phyloP scores from a whole-genome alignment of 2,888 invertebrate genomes.

The Lacanobia wlatinum region DNA sequence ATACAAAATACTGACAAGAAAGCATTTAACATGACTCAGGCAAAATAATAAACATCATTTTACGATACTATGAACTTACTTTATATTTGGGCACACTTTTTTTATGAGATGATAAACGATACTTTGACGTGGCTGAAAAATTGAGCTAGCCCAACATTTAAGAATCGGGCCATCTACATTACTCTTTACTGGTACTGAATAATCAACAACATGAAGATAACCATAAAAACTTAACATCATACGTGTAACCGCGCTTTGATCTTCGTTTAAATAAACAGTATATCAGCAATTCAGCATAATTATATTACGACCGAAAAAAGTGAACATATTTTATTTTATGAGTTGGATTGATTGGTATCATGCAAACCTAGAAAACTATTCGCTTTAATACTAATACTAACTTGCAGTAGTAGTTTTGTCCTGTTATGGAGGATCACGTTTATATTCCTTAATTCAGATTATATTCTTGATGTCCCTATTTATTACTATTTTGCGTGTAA shows the following conservation, averaged over 20 bases:
- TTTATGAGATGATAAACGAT: too few species aligned
- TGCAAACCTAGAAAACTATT: background rate
- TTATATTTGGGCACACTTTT: too few species aligned
- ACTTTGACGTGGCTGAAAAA: too few species aligned
- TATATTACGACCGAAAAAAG: background rate
- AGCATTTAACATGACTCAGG: too few species aligned
- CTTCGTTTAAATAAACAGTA: background rate
- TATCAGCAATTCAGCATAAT: background rate
- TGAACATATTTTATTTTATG: background rate
- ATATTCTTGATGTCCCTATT: background rate
- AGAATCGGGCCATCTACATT: background rate
- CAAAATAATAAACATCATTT: too few species aligned
- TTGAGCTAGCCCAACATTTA: too few species aligned
- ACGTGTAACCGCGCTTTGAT: background rate
- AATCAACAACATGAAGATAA: background rate
- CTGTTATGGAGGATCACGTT: conserved; percentile 3
- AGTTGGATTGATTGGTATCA: background rate
- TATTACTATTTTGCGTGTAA: background rate
- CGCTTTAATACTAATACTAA: conserved; percentile 14
- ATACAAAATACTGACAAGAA: too few species aligned
- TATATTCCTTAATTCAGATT: background rate
- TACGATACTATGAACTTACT: too few species aligned
- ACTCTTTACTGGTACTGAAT: background rate
- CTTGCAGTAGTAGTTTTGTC: background rate
- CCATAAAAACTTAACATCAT: background rate